Base-by-base conservation (phyloP, 2,113 vertebrate species). In the Amphilophus citrinellus region DNA sequence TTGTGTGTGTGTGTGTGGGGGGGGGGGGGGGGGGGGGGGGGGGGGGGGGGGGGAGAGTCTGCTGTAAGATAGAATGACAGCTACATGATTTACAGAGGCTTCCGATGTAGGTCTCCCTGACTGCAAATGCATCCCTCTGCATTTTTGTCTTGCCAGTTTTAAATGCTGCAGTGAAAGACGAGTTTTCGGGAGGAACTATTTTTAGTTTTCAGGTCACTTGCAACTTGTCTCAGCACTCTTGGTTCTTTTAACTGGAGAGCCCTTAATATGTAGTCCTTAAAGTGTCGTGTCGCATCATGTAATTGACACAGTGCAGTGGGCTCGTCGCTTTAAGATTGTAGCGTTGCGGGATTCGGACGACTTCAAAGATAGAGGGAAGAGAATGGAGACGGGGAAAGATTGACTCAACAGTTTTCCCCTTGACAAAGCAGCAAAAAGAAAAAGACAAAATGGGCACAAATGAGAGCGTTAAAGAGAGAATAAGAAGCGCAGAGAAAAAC, bases 181-280 rank as follows among this genome's bases (percentile, higher is more conserved):
- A 76, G n/a, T 85, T 88, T 89, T 89, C 88, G 4, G 37, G 60
- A 47, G 3, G 47, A 56, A 89, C 76, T 93, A 90, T 94, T 93
- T 92, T 83, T 88, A 90, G 89, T 91, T 94, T 91, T 87, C 85
- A 90, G 92, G 92, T 91, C 87, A 91, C 88, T 93, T 76, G 76
- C 88, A 78, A 85, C 82, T 91, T 82, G 68, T 86, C 83, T 87
- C 80, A 63, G 88, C 89, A 50, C 86, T 85, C 91, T 62, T 2
- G 4, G 17, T 66, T 87, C 83, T 77, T 90, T 87, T 88, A 85
- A 85, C 87, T 68, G 80, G 76, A 44, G 61, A 87, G 84, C 83
- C 82, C 88, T 84, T 93, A 89, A 85, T 88, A 87, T 83, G 87
- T 80, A 84, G 90, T 47, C 90, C 88, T 88, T 87, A 87, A 93